Evolutionary conservation across 2,113 vertebrate species (phyloP).

Genomic region (Microcebus ravelobensis): DNA sequence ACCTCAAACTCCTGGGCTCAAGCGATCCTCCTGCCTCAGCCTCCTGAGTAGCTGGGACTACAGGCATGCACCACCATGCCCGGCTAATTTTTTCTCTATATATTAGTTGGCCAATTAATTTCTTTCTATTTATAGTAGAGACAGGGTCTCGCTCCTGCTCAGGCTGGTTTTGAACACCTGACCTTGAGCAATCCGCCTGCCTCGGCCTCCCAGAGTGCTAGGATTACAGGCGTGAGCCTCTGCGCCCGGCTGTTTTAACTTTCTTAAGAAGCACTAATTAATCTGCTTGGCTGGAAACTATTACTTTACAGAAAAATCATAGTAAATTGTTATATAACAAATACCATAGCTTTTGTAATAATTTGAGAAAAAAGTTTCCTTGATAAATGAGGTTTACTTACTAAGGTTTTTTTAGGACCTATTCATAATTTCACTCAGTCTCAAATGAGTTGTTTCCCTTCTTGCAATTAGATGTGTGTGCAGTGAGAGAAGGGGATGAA

Average conservation of each 20-base stretch:
- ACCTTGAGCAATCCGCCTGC: too few relatives aligned
- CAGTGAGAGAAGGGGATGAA: background rate
- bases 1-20: too few relatives aligned
- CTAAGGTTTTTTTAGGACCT: background rate
- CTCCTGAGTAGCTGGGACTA: too few relatives aligned
- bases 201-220: too few relatives aligned
- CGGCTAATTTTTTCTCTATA: too few relatives aligned
- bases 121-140: too few relatives aligned
- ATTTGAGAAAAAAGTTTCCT: slow-evolving; percentile 34
- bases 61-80: too few relatives aligned
- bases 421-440: slow-evolving; percentile 26
- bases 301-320: slow-evolving; percentile 43
- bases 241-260: background rate
- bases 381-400: slow-evolving; percentile 35
- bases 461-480: background rate
- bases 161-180: too few relatives aligned
- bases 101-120: too few relatives aligned
- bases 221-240: too few relatives aligned
- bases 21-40: too few relatives aligned
- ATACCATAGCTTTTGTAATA: slow-evolving; percentile 15
- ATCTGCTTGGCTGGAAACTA: slow-evolving; percentile 13
- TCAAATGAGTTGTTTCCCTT: slow-evolving; percentile 53
- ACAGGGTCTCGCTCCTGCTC: too few relatives aligned
- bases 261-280: background rate
- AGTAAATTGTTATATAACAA: slow-evolving; percentile 37